Percentiles rank a stretch among this genome's conserved stretches.
Conservation (phyloP, 2,113 vertebrate genomes). For the Siniperca knerii region DNA sequence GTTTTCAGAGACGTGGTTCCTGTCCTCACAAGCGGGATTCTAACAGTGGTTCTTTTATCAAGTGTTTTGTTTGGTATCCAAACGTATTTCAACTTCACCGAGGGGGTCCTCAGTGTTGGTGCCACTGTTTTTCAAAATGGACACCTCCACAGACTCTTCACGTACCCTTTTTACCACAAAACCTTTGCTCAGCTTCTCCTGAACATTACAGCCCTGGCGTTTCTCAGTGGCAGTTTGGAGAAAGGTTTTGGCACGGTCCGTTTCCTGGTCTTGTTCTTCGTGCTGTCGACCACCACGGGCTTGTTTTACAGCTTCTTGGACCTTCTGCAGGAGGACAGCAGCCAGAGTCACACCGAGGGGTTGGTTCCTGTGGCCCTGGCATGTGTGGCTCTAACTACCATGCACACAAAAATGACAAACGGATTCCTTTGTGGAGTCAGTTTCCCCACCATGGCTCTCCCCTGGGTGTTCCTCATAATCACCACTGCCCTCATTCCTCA, state of each 20-base stretch:
- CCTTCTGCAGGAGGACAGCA: conserved; percentile 41
- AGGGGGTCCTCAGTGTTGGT: conserved; percentile 61
- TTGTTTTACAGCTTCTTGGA: conserved; percentile 73
- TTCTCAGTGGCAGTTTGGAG: conserved; percentile 71
- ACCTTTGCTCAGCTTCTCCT: conserved; percentile 64
- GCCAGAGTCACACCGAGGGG: conserved; percentile 47
- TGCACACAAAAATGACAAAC: conserved; percentile 74
- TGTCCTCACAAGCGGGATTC: conserved; percentile 55
- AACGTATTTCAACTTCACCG: conserved; percentile 29
- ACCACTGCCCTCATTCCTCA: conserved; percentile 60
- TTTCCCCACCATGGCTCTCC: conserved; percentile 74
- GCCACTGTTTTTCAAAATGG: conserved; percentile 60
- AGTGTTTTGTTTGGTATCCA: conserved; percentile 61
- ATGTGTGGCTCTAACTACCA: conserved; percentile 72
- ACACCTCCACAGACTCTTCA: conserved; percentile 63
- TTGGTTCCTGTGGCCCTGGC: conserved; percentile 69
- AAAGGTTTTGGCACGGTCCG: conserved; percentile 75
- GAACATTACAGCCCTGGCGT: conserved; percentile 51
- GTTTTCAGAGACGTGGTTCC: conserved; percentile 50
- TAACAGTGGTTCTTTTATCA: conserved; percentile 40
- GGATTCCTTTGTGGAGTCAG: conserved; percentile 75
- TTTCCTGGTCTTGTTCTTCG: conserved; percentile 66
- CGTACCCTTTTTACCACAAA: conserved; percentile 66
- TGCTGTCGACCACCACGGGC: conserved; percentile 67
- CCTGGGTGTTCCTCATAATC: conserved; percentile 73